Percentiles rank a stretch among this genome's conserved stretches.
These are phyloP conservation scores for Bombycilla garrulus DNA, from an alignment of 2,113 vertebrate species.

Conservation along the genomic window DNA sequence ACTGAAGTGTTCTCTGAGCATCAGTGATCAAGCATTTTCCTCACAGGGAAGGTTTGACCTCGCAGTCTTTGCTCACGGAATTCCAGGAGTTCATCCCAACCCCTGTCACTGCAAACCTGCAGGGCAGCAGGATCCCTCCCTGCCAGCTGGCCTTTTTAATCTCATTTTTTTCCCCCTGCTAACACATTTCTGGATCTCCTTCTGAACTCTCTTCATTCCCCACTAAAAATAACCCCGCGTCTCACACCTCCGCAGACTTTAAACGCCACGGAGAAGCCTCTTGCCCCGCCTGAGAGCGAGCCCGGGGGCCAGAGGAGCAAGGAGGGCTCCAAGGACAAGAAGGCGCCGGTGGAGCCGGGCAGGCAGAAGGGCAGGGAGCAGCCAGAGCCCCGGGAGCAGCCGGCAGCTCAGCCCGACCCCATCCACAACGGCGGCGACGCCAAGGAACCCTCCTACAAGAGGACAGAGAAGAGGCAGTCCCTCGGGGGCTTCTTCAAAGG, in stretches of 20 bases:
- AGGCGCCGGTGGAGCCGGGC: neutral
- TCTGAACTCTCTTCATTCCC: neutral
- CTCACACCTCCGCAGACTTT: conserved; percentile 64
- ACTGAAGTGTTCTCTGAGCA: neutral
- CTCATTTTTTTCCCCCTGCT: neutral
- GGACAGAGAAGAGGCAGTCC: conserved; percentile 89
- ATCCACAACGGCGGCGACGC: conserved; percentile 72
- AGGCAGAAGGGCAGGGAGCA: conserved; percentile 62
- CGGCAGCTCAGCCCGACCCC: neutral
- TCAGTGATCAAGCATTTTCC: neutral
- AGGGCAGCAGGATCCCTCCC: neutral
- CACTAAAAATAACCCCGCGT: conserved; percentile 12
- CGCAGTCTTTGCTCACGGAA: neutral
- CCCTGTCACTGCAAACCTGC: neutral
- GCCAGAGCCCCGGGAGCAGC: conserved; percentile 7
- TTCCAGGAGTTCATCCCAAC: neutral
- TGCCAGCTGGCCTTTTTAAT: neutral
- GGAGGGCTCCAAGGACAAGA: conserved; percentile 68
- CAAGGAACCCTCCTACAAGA: conserved; percentile 70
- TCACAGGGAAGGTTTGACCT: neutral
- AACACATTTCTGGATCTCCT: neutral
- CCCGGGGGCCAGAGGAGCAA: conserved; percentile 76
- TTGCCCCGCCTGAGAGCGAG: conserved; percentile 30
- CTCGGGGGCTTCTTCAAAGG: conserved; percentile 89
- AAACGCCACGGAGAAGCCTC: conserved; percentile 63